Evolutionary conservation across 2,888 invertebrate species (phyloP), one percentile per base, ranked within the genome.

Genomic region (Endotricha flammealis): DNA sequence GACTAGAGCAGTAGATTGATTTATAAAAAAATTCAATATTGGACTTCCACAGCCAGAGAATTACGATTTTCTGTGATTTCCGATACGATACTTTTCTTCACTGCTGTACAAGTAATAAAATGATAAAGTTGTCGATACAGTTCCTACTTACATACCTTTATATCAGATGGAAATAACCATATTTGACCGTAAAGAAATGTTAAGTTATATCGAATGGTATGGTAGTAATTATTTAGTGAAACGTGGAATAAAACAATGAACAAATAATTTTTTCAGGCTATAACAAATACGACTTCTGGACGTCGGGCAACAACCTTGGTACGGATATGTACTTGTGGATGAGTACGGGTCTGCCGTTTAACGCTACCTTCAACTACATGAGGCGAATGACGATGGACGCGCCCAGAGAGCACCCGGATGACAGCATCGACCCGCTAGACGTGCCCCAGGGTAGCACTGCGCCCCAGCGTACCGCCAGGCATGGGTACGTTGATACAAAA

Each of bases 301-400:
- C 95, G 58, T 95, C 95, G 39, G 95, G 95, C 42, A 95, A 95
- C 77, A 92, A 93, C 55, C 85, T 95, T 39, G 95, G 95, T 20
- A 94, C 95, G 9, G 93, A 94, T 61, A 95, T 94, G 93, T 92
- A 93, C 75, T 83, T 95, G 40, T 95, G 95, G 95, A 94, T 95
- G 95, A 95, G 94, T 69, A 94, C 94, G 20, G 95, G 95, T 8
- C 78, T 94, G 41, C 94, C 95, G 20, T 94, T 95, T 82, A 95
- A 95, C 74, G 92, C 93, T 12, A 95, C 95, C n/a, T 95, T 95
- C 75, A 93, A 93, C 77, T 93, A 93, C 73, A 93, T 94, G 91
- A 60, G 85, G 46, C 65, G 86, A 17, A 88, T 91, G 60, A 68
- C 78, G 30, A 74, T 89, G 39, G 88, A 87, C 44, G 80, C 88